phyloP scores from a whole-genome alignment of 2,888 invertebrate genomes.

The Phorcus lineatus region DNA sequence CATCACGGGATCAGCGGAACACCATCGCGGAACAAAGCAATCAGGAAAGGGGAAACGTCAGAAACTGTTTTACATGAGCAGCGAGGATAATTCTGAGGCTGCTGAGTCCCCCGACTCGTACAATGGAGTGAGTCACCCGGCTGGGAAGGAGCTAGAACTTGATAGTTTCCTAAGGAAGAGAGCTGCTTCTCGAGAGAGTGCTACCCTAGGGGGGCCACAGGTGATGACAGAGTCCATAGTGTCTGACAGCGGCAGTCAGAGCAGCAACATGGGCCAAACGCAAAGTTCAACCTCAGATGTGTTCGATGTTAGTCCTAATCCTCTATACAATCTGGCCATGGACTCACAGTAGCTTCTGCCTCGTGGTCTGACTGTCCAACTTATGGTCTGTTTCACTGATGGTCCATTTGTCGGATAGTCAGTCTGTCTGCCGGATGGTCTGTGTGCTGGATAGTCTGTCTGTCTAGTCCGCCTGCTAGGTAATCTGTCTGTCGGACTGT shows the following conservation, averaged over 20 bases:
- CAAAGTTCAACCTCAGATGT: background rate
- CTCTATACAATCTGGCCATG: constrained; percentile 1
- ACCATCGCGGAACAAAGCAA: background rate
- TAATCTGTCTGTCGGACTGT: too few species aligned
- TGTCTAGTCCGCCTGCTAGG: too few species aligned
- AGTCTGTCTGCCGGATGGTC: background rate
- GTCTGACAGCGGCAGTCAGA: constrained; percentile 8
- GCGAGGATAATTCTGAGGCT: constrained; percentile 63
- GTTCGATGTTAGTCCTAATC: constrained; percentile 19
- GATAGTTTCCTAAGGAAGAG: constrained; percentile 13
- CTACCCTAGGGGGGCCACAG: background rate
- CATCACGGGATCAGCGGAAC: background rate
- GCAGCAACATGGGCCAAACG: background rate
- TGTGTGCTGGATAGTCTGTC: too few species aligned
- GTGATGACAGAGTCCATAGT: background rate
- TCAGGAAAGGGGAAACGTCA: constrained; percentile 41
- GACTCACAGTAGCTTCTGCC: background rate
- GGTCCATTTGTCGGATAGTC: too few species aligned
- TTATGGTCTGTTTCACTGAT: too few species aligned
- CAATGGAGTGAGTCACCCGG: constrained; percentile 19
- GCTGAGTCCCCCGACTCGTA: constrained; percentile 52
- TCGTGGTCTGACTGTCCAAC: background rate
- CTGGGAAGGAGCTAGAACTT: constrained; percentile 21
- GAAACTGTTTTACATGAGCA: constrained; percentile 66
- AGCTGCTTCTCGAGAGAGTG: constrained; percentile 5